These are phyloP conservation scores for Achroia grisella DNA, from an alignment of 1,140 invertebrate genomes.

Conservation along the genomic window DNA sequence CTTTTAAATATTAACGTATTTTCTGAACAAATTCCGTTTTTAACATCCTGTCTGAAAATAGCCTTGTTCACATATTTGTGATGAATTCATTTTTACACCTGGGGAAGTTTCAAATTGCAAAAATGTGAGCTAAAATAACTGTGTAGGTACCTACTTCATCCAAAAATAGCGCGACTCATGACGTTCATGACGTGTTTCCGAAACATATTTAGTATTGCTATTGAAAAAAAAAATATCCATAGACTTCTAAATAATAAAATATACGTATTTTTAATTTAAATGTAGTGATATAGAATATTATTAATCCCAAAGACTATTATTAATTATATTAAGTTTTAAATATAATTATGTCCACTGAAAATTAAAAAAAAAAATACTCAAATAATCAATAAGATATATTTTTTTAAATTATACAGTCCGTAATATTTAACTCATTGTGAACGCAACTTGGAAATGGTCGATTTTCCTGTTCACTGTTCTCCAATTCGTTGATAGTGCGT, in stretches of 20 bases:
- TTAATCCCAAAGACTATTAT: neutral
- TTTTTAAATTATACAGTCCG: conserved; percentile 1
- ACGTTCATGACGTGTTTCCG: conserved; percentile 52
- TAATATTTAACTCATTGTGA: conserved; percentile 43
- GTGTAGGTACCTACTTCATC: conserved; percentile 42
- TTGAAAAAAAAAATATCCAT: conserved; percentile 4
- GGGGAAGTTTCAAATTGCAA: conserved; percentile 67
- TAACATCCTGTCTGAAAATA: too few relatives aligned
- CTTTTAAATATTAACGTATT: too few relatives aligned
- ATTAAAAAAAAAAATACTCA: conserved; percentile 1
- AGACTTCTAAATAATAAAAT: neutral
- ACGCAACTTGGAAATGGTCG: conserved; percentile 68
- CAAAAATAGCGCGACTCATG: conserved; percentile 64
- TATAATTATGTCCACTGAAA: neutral
- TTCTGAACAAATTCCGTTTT: too few relatives aligned
- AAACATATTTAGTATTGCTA: conserved; percentile 35
- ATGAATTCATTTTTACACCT: conserved; percentile 20
- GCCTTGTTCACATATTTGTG: too few relatives aligned
- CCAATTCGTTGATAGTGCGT: conserved; percentile 64
- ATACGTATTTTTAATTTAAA: neutral
- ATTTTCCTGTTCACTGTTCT: conserved; percentile 73
- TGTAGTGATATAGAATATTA: neutral
- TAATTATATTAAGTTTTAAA: neutral
- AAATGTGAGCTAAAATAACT: conserved; percentile 67
- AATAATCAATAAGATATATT: conserved; percentile 8